Percentiles rank a stretch among this genome's conserved stretches.
Conservation (phyloP, 2,113 vertebrate genomes). For the Jaculus jaculus region DNA sequence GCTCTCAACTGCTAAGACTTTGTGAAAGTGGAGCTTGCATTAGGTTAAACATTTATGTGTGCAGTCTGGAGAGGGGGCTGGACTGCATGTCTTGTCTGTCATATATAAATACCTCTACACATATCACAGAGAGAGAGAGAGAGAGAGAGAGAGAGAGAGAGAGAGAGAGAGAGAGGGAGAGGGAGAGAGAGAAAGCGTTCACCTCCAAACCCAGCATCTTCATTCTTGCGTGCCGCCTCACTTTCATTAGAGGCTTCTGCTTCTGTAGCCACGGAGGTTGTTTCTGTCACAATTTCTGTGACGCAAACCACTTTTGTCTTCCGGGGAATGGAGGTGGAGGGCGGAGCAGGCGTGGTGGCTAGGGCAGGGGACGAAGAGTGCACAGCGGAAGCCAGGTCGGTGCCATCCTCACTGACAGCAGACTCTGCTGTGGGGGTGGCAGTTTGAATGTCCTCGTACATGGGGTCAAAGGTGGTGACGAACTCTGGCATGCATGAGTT, state of each 20-base stretch:
- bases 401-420: neutral
- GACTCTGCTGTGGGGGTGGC: neutral
- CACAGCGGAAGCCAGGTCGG: neutral
- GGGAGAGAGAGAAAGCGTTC: slow-evolving; percentile 43
- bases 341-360: neutral
- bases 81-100: neutral
- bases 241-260: neutral
- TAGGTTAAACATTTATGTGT: neutral
- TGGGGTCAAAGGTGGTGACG: slow-evolving; percentile 49
- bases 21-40: neutral
- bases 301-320: slow-evolving; percentile 78
- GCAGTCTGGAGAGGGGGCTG: neutral
- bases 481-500: slow-evolving; percentile 85
- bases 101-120: too few relatives aligned
- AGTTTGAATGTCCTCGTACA: neutral
- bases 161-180: too few relatives aligned
- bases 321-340: slow-evolving; percentile 31
- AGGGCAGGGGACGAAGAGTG: neutral
- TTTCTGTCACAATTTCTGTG: slow-evolving; percentile 78
- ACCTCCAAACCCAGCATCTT: slow-evolving; percentile 85
- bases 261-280: slow-evolving; percentile 64
- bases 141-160: neutral
- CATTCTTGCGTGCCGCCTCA: slow-evolving; percentile 73
- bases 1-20: neutral
- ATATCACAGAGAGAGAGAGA: too few relatives aligned